These are phyloP conservation scores for Cosmia trapezina DNA, from an alignment of 2,888 invertebrate genomes.

Conservation along the genomic window DNA sequence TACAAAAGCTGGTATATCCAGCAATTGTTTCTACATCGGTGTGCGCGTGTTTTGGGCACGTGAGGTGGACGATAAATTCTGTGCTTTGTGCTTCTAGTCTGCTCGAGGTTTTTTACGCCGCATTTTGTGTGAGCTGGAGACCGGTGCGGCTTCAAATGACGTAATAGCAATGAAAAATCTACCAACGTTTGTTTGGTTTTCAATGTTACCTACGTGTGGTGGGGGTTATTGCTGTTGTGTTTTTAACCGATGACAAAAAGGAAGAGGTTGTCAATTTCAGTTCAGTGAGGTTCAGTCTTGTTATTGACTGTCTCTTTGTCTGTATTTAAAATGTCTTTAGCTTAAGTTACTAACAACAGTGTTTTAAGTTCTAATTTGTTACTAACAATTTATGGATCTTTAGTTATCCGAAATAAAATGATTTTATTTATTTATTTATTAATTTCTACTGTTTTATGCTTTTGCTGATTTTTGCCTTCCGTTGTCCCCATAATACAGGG, in stretches of 20 bases:
- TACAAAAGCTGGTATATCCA: slow-evolving; percentile 58
- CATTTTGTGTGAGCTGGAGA: slow-evolving; percentile 73
- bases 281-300: too few relatives aligned
- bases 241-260: not conserved
- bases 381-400: too few relatives aligned
- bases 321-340: too few relatives aligned
- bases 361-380: too few relatives aligned
- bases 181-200: slow-evolving; percentile 39
- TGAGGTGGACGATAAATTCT: slow-evolving; percentile 85
- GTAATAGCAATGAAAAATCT: slow-evolving; percentile 61
- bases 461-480: too few relatives aligned
- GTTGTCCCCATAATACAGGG: too few relatives aligned
- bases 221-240: not conserved
- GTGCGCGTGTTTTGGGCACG: slow-evolving; percentile 82
- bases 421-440: too few relatives aligned
- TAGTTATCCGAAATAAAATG: too few relatives aligned
- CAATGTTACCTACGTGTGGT: slow-evolving; percentile 21
- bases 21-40: slow-evolving; percentile 53
- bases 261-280: not conserved
- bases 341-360: too few relatives aligned
- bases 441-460: not conserved
- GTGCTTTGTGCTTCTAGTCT: slow-evolving; percentile 83
- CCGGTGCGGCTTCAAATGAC: slow-evolving; percentile 61
- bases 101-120: slow-evolving; percentile 75
- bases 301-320: too few relatives aligned